These are phyloP conservation scores for Diorhabda sublineata DNA, from an alignment of 1,140 invertebrate species.

Conservation along the genomic window DNA sequence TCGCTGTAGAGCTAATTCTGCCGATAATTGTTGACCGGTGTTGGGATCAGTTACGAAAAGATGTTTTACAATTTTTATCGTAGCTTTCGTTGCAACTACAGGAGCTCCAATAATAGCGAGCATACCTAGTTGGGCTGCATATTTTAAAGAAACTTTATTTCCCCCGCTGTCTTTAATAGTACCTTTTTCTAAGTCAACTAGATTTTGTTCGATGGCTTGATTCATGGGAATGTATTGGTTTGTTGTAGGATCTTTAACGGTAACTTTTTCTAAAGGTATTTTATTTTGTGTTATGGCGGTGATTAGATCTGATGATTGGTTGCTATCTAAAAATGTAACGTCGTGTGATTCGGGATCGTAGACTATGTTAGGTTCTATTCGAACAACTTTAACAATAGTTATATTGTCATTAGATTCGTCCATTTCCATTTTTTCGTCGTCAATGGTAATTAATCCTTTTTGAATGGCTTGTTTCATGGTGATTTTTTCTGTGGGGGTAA, in stretches of 20 bases:
- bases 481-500: conserved; percentile 52
- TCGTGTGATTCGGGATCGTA: conserved; percentile 70
- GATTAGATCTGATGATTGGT: conserved; percentile 65
- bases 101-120: conserved; percentile 68
- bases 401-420: conserved; percentile 58
- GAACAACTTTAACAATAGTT: conserved; percentile 58
- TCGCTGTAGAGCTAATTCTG: conserved; percentile 74
- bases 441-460: conserved; percentile 60
- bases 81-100: conserved; percentile 58
- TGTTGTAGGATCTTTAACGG: conserved; percentile 70
- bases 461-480: conserved; percentile 78
- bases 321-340: conserved; percentile 66
- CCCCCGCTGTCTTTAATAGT: conserved; percentile 63
- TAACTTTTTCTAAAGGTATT: conserved; percentile 63
- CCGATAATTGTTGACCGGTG: conserved; percentile 69
- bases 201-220: conserved; percentile 71
- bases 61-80: conserved; percentile 53
- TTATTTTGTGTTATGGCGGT: conserved; percentile 64
- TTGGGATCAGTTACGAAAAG: conserved; percentile 72
- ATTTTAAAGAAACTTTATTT: conserved; percentile 63
- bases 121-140: conserved; percentile 71
- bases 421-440: conserved; percentile 50
- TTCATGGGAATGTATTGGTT: conserved; percentile 66
- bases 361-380: conserved; percentile 64
- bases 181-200: conserved; percentile 70